Conservation (phyloP, 2,888 invertebrate genomes). For the Listrodromus nycthemerus region DNA sequence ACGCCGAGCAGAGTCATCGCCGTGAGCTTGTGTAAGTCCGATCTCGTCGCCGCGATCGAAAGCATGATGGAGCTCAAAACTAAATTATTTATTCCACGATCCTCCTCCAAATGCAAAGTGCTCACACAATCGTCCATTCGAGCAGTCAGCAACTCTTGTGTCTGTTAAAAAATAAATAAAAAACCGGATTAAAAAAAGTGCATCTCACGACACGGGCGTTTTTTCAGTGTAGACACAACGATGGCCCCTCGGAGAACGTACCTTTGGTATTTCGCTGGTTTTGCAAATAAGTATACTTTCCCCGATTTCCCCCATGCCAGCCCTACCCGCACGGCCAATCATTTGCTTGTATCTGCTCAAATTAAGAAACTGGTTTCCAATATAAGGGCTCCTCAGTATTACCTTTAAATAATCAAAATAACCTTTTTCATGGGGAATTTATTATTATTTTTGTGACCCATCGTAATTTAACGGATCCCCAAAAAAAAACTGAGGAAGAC, state of each 20-base stretch:
- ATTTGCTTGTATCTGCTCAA: conserved; percentile 96
- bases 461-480: too few species aligned
- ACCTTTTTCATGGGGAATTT: not conserved
- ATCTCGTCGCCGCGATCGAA: conserved; percentile 86
- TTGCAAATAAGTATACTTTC: conserved; percentile 95
- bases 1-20: conserved; percentile 88
- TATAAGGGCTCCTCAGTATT: conserved; percentile 93
- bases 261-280: conserved; percentile 86
- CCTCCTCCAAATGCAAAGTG: conserved; percentile 86
- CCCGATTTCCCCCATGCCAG: conserved; percentile 92
- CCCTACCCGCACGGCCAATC: conserved; percentile 97
- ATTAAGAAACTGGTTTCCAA: conserved; percentile 91
- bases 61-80: conserved; percentile 90
- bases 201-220: not conserved
- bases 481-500: too few species aligned
- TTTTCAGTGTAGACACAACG: not conserved
- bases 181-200: not conserved
- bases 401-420: conserved; percentile 84
- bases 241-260: conserved; percentile 66
- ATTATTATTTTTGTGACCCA: too few species aligned
- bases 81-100: conserved; percentile 87
- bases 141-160: conserved; percentile 86
- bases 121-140: conserved; percentile 90
- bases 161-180: conserved; percentile 78
- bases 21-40: conserved; percentile 86